phyloP scores from a whole-genome alignment of 2,113 vertebrate species.

The Bothrops jararaca region DNA sequence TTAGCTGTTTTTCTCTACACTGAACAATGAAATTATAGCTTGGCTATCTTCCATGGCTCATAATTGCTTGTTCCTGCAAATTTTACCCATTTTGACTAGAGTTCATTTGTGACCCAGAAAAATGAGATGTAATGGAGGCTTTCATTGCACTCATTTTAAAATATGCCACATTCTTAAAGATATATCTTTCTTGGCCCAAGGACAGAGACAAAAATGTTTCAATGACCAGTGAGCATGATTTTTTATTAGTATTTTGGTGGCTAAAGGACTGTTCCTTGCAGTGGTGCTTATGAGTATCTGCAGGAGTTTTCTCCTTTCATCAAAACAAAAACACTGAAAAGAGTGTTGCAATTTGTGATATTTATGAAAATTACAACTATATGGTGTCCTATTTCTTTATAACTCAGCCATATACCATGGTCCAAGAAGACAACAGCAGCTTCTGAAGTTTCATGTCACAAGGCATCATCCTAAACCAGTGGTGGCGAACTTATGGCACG shows the following conservation, averaged over 20 bases:
- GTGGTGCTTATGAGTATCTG: background rate
- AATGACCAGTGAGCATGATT: background rate
- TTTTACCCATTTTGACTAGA: background rate
- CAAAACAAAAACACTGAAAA: background rate
- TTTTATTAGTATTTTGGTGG: background rate
- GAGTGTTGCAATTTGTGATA: background rate
- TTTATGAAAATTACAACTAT: background rate
- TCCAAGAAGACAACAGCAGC: background rate
- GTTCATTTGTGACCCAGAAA: background rate
- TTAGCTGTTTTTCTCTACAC: background rate
- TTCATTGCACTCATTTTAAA: background rate
- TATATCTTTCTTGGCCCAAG: background rate
- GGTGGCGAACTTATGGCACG: too few species aligned
- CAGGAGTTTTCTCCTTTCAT: background rate
- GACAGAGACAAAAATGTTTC: background rate
- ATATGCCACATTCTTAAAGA: background rate
- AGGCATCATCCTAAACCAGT: background rate
- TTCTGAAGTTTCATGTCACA: background rate
- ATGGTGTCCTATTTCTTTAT: background rate
- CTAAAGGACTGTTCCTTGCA: background rate
- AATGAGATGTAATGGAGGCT: background rate
- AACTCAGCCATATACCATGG: background rate
- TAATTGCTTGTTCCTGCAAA: background rate
- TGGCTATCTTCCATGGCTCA: slow-evolving; percentile 8
- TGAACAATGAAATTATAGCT: background rate